Evolutionary conservation across 2,113 vertebrate species (phyloP), one percentile per base, ranked within the genome.

Genomic region (Atlantisia rogersi): DNA sequence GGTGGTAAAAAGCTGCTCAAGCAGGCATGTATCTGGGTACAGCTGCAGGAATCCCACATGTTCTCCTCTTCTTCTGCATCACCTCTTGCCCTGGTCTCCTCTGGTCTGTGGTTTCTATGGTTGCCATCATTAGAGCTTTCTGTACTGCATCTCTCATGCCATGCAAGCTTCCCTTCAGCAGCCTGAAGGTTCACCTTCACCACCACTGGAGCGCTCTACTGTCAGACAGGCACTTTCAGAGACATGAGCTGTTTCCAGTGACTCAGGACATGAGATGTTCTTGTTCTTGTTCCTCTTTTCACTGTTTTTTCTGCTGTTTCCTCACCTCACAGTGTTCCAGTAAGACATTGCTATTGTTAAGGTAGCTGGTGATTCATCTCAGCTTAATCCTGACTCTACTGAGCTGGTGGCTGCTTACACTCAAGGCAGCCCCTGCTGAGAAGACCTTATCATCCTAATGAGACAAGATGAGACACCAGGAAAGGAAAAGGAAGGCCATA

Each of bases 41-140:
- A 55, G 37, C 44, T 31, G 24, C 71, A 52, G 62, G 40, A 24
- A 65, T 52, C 56, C 42, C 39, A 8, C 50, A 12, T 1, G 20
- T 21, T 64, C 22, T n/a, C 28, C 22, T n/a, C 28, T 44, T 60
- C 44, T 53, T 78, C 74, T 29, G 14, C n/a, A 48, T 26, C 39
- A 35, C 39, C 60, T 88, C 75, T 29, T 62, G 29, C 31, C 35
- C 40, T 20, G 17, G 12, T 21, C 40, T 68, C 5, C 53, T 40
- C 71, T 22, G 32, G 13, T 35, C 40, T 22, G 12, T 67, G 64
- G 68, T 56, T 60, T 71, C 63, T 63, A 1, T 9, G 37, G 59
- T 21, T 64, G 84, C 46, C 32, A 12, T 15, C 6, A 0, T 44
- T 22, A 85, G 29, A 0, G 0, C 19, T 18, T 40, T 67, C 53